Percentiles rank a stretch among this genome's conserved stretches.
Conservation (phyloP, 2,888 invertebrate genomes). For the Melanotus villosus region DNA sequence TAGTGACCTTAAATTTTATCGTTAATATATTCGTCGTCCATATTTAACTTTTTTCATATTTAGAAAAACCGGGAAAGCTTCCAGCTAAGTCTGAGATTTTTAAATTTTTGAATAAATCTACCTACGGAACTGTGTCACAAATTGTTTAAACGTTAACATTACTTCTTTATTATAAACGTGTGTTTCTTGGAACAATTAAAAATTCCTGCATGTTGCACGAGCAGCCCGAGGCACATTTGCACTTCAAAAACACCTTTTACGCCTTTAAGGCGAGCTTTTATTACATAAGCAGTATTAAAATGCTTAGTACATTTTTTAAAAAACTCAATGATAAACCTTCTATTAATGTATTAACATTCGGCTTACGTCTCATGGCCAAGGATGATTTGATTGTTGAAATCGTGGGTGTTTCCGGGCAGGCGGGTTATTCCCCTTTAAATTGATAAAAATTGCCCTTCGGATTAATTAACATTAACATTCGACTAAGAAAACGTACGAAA, state of each 20-base stretch:
- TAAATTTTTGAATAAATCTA: too few relatives aligned
- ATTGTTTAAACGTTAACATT: too few relatives aligned
- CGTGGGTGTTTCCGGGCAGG: not conserved
- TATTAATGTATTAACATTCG: not conserved
- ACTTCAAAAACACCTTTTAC: not conserved
- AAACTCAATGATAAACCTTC: not conserved
- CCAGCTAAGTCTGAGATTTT: too few relatives aligned
- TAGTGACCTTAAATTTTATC: not conserved
- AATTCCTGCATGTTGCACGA: not conserved
- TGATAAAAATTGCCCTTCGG: not conserved
- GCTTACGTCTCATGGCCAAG: conserved; percentile 1
- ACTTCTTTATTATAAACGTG: too few relatives aligned
- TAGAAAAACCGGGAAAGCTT: not conserved
- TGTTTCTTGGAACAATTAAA: not conserved
- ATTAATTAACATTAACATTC: too few relatives aligned
- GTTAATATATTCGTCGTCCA: conserved; percentile 4
- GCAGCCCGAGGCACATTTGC: not conserved
- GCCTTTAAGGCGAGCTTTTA: not conserved
- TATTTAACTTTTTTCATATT: conserved; percentile 2
- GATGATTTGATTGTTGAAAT: conserved; percentile 9
- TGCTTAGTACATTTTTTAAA: not conserved
- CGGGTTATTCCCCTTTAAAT: conserved; percentile 1
- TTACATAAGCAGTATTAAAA: not conserved
- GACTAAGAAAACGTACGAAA: too few relatives aligned
- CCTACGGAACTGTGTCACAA: too few relatives aligned